A percentile compares a stretch with the other conserved stretches of the same genome.
Evolutionary conservation across 2,113 vertebrate genomes (phyloP).

Genomic region (Microtus oregoni): DNA sequence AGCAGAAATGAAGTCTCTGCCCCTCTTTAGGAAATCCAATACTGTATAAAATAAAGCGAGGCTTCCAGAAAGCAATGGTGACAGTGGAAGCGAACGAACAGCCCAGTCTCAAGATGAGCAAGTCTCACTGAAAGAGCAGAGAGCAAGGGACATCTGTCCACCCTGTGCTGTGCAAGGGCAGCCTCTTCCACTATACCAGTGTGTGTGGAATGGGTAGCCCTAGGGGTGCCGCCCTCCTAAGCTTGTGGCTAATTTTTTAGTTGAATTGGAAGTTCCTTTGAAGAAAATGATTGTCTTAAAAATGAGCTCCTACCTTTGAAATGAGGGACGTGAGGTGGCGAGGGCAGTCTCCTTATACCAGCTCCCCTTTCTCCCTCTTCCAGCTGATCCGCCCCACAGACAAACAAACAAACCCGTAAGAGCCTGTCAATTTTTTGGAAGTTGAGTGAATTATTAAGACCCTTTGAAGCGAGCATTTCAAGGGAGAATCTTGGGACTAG

Average conservation of each 20-base stretch:
- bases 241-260: background rate
- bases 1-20: background rate
- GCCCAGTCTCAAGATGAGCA: background rate
- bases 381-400: background rate
- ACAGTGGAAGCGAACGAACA: background rate
- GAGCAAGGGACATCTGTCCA: too few relatives aligned
- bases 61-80: background rate
- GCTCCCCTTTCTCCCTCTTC: background rate
- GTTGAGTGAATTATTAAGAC: slow-evolving; percentile 35
- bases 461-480: slow-evolving; percentile 38
- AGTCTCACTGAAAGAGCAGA: background rate
- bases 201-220: background rate
- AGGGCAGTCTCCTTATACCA: background rate
- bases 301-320: background rate
- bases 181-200: background rate
- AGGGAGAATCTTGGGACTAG: background rate
- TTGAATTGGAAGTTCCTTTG: slow-evolving; percentile 4
- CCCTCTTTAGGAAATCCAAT: background rate
- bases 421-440: slow-evolving; percentile 47
- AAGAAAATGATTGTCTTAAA: background rate
- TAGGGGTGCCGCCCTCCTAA: background rate
- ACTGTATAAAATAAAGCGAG: background rate
- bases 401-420: background rate
- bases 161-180: background rate
- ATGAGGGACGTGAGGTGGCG: background rate